Percentiles rank a stretch among this genome's conserved stretches.
These are phyloP conservation scores for Myiagra hebetior DNA, from an alignment of 2,113 vertebrate genomes.

Conservation along the genomic window DNA sequence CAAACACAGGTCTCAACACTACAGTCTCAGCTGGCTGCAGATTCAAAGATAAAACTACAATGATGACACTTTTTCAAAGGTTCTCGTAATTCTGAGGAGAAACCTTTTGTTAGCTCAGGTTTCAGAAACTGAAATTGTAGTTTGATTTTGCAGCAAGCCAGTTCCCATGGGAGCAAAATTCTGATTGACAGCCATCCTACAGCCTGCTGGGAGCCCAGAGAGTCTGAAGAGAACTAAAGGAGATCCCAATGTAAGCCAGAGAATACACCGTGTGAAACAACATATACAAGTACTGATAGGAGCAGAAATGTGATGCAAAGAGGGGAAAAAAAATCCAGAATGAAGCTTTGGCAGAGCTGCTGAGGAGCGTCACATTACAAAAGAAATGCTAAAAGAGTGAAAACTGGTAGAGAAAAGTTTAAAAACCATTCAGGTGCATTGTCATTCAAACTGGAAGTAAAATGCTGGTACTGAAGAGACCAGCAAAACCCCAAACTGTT, in stretches of 20 bases:
- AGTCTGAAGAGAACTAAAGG: not conserved
- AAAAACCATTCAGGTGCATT: not conserved
- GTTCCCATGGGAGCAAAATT: not conserved
- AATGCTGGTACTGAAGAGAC: not conserved
- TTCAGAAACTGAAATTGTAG: not conserved
- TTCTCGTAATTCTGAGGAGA: not conserved
- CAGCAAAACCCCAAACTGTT: not conserved
- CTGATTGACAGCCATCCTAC: not conserved
- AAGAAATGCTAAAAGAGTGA: not conserved
- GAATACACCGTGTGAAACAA: not conserved
- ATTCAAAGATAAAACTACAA: not conserved
- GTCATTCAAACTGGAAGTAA: not conserved
- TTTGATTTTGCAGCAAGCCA: not conserved
- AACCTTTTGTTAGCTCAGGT: not conserved
- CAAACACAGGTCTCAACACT: not conserved
- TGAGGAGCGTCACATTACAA: not conserved
- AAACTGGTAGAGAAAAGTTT: not conserved
- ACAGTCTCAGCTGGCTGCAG: not conserved
- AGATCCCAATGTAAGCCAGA: not conserved
- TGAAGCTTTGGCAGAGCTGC: not conserved
- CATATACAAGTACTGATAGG: rapidly evolving
- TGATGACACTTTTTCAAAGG: not conserved
- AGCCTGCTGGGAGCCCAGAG: not conserved
- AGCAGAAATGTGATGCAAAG: not conserved
- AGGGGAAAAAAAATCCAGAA: not conserved